These are phyloP conservation scores for Subacronicta megacephala DNA, from an alignment of 2,888 invertebrate genomes.

Conservation along the genomic window DNA sequence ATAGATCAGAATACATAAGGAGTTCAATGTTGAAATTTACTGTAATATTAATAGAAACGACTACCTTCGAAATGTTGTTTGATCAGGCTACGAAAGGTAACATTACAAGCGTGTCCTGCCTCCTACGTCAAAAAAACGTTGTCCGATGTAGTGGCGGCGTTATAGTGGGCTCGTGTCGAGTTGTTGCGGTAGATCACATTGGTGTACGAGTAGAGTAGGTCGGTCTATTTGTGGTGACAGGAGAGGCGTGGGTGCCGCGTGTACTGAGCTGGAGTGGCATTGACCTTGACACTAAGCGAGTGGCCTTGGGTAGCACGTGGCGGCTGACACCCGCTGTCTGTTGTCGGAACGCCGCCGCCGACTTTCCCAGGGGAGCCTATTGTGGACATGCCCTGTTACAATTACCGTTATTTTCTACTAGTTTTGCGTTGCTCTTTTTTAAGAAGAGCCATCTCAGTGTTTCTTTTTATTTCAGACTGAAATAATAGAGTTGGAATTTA, in stretches of 20 bases:
- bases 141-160: constrained; percentile 50
- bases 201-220: constrained; percentile 77
- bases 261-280: constrained; percentile 89
- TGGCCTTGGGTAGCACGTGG: constrained; percentile 90
- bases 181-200: constrained; percentile 77
- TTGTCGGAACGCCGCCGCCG: constrained; percentile 89
- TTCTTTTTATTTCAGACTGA: neutral
- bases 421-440: constrained; percentile 21
- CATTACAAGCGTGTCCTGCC: constrained; percentile 44
- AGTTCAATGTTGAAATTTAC: constrained; percentile 19
- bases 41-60: constrained; percentile 15
- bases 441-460: too few relatives aligned
- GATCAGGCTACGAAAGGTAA: constrained; percentile 25
- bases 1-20: constrained; percentile 10
- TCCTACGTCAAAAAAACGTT: constrained; percentile 52
- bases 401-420: constrained; percentile 59
- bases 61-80: constrained; percentile 22
- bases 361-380: constrained; percentile 89
- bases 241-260: constrained; percentile 88
- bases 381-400: constrained; percentile 81
- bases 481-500: neutral
- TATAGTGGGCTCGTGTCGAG: constrained; percentile 67
- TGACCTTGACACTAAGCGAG: constrained; percentile 90
- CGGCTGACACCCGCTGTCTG: constrained; percentile 89
- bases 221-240: constrained; percentile 89